phyloP scores from a whole-genome alignment of 2,797 vertebrate genomes.

The Luscinia megarhynchos region DNA sequence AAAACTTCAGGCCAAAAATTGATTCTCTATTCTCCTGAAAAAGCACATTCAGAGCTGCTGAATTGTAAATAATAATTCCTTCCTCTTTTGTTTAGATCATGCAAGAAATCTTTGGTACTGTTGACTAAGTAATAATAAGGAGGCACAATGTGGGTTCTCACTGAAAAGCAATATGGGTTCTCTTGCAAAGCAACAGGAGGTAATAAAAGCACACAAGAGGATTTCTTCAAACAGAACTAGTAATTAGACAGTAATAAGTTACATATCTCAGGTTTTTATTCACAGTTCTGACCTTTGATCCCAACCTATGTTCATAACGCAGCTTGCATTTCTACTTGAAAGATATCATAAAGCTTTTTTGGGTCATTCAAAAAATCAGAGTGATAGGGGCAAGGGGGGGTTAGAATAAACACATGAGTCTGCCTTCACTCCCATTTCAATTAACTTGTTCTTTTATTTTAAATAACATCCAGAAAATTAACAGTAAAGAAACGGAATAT shows the following conservation, averaged over 20 bases:
- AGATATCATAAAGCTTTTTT: background rate
- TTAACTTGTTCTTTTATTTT: background rate
- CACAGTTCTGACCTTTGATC: background rate
- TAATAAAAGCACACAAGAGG: background rate
- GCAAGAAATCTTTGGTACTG: background rate
- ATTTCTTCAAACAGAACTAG: background rate
- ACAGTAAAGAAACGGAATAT: background rate
- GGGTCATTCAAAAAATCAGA: background rate
- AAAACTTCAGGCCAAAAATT: background rate
- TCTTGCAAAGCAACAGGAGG: background rate
- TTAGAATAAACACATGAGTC: background rate
- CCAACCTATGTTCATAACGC: background rate
- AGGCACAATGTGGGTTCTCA: background rate
- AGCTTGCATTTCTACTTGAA: background rate
- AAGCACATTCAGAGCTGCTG: background rate
- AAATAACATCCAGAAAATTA: background rate
- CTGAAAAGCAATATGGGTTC: background rate
- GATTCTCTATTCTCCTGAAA: background rate
- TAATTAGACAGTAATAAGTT: background rate
- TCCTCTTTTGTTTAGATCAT: background rate
- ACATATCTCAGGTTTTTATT: background rate
- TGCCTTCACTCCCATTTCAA: background rate
- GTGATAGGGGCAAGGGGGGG: fast-evolving
- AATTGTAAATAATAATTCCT: background rate
- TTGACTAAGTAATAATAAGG: background rate